phyloP scores from a whole-genome alignment of 2,888 invertebrate species.

The Troides aeacus region DNA sequence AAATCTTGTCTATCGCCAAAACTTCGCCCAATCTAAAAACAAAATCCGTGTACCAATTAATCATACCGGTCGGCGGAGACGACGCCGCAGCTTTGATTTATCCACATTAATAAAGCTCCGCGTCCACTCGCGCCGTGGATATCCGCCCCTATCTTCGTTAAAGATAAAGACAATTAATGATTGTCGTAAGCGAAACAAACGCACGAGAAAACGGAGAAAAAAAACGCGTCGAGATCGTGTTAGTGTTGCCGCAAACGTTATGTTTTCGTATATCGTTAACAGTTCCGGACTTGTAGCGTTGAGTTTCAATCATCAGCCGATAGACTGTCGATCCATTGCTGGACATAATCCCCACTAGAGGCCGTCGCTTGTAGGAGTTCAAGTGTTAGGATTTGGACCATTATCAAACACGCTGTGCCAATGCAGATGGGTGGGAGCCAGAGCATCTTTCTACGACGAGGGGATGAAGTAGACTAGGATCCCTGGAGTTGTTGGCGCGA shows the following conservation, averaged over 20 bases:
- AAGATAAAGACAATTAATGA: conserved; percentile 22
- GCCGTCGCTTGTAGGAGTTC: no score
- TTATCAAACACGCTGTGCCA: no score
- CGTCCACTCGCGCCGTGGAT: conserved; percentile 10
- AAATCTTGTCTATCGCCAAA: conserved; percentile 1
- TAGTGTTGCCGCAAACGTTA: conserved; percentile 4
- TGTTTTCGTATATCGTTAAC: no score
- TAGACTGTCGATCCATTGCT: no score
- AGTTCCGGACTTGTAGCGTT: no score
- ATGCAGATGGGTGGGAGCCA: no score
- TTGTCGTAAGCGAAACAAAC: conserved; percentile 34
- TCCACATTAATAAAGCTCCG: conserved; percentile 19
- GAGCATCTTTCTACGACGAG: no score
- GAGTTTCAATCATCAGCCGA: no score
- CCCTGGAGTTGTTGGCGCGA: no score
- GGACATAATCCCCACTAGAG: no score
- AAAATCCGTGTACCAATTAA: conserved; percentile 24
- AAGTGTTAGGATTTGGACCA: no score
- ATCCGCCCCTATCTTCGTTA: conserved; percentile 14
- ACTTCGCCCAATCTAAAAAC: conserved; percentile 22
- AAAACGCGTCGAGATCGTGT: conserved; percentile 43
- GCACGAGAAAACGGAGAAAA: conserved; percentile 39
- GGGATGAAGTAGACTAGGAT: no score
- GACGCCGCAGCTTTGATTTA: conserved; percentile 22
- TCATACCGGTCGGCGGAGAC: conserved; percentile 20